A percentile compares a stretch with the other conserved stretches of the same genome.
Evolutionary conservation across 2,888 invertebrate genomes (phyloP).

Genomic region (Ectropis crepuscularia): DNA sequence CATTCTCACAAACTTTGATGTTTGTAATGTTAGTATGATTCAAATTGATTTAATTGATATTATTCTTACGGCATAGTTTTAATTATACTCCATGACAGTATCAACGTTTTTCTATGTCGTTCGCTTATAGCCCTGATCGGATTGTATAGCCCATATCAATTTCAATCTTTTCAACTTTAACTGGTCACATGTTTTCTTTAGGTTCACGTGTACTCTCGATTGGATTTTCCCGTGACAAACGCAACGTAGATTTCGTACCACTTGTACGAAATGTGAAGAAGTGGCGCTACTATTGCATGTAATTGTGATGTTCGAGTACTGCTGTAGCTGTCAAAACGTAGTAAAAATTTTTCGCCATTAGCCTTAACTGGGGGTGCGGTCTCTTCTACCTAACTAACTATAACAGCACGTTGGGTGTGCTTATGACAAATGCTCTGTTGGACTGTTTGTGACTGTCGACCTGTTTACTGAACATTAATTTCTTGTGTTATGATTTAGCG

Average conservation of each 20-base stretch:
- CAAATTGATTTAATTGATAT: too few species aligned
- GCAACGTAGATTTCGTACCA: slow-evolving; percentile 4
- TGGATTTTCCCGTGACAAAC: slow-evolving; percentile 42
- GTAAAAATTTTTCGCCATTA: too few species aligned
- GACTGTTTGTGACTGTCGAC: slow-evolving; percentile 25
- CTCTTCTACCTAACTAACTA: too few species aligned
- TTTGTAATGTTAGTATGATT: too few species aligned
- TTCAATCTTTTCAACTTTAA: slow-evolving; percentile 12
- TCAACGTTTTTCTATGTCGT: too few species aligned
- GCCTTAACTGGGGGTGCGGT: too few species aligned
- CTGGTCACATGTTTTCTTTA: slow-evolving; percentile 20
- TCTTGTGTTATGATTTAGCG: slow-evolving; percentile 29
- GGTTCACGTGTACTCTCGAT: slow-evolving; percentile 35
- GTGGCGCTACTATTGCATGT: neutral
- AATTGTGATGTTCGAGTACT: too few species aligned
- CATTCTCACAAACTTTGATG: too few species aligned
- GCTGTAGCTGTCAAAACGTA: too few species aligned
- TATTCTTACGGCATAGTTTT: too few species aligned
- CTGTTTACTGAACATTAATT: slow-evolving; percentile 24
- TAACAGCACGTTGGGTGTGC: slow-evolving; percentile 20
- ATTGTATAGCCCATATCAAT: neutral
- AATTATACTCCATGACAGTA: too few species aligned
- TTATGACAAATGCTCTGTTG: slow-evolving; percentile 31
- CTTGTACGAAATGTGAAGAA: neutral
- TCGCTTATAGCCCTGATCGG: neutral